Evolutionary conservation across 2,888 invertebrate genomes (phyloP), one percentile per base, ranked within the genome.

Genomic region (Mimachlamys varia): DNA sequence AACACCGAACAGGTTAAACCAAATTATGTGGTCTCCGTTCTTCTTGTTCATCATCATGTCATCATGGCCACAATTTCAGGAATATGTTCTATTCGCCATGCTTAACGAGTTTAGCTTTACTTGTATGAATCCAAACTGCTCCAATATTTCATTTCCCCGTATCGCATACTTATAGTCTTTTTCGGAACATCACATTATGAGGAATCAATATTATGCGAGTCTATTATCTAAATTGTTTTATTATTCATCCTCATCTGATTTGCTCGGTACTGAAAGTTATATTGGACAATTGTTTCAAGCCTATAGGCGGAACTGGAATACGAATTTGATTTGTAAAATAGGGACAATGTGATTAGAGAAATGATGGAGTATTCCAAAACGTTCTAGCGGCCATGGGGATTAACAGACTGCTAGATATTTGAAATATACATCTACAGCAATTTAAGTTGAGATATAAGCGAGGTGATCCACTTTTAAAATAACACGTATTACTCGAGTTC

Each of bases 381-480:
- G 44, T 44, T 7, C 44, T 1, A 33, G 13, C 27, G 27, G 27
- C 76, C 76, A 27, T 33, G 13, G 76, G 76, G 33, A 10, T 33
- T 76, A 3, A 33, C 10, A 33, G 33, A 76, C 76, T 33, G 33
- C 13, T 33, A 27, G 27, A 76, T 33, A 76, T 76, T 76, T 33
- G 76, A 76, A 76, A 76, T 76, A 76, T 76, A 76, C 76, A 27
- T 76, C 33, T 76, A 76, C 33, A 76, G 76, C 27, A 33, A 76
- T 76, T 62, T 76, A 27, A 76, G 10, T 76, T 27, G 27, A 76
- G 12, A 33, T 76, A 17, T 27, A 76, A 27, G 76, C 22, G 33
- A 27, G 33, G 12, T 17, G 15, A 33, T 12, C 76, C 76, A 76
- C 12, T 27, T 1, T 22, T 62, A 62, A 22, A n/a, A 17, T 3